A percentile compares a stretch with the other conserved stretches of the same genome.
These are phyloP conservation scores for Leptopilina clavipes DNA, from an alignment of 1,140 invertebrate species.

Conservation along the genomic window DNA sequence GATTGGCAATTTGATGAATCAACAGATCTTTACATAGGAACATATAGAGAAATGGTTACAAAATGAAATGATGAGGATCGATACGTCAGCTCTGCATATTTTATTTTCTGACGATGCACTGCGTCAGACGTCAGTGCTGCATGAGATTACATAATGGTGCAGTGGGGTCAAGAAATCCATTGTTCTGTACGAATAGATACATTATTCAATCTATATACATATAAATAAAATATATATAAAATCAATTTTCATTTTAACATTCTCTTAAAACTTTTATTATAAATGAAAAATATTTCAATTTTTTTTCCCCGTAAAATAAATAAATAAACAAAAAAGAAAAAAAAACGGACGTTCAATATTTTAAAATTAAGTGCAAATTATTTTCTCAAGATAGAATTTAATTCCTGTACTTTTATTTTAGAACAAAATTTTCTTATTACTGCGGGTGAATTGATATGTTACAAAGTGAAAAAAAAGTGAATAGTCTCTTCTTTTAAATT, in stretches of 20 bases:
- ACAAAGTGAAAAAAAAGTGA: too few species aligned
- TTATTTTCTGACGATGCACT: constrained; percentile 37
- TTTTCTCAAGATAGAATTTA: too few species aligned
- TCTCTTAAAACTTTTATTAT: too few species aligned
- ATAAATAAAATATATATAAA: background rate
- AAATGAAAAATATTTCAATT: too few species aligned
- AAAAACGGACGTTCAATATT: too few species aligned
- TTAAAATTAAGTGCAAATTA: too few species aligned
- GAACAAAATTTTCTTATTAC: too few species aligned
- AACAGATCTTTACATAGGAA: constrained; percentile 4
- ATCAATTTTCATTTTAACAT: background rate
- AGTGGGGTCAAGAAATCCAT: constrained; percentile 25
- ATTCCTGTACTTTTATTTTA: too few species aligned
- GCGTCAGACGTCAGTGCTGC: constrained; percentile 39
- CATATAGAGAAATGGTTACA: background rate
- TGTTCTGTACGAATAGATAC: constrained; percentile 23
- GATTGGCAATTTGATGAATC: constrained; percentile 36
- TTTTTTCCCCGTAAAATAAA: too few species aligned
- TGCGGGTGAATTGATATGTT: too few species aligned
- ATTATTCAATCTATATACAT: background rate
- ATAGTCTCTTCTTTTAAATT: too few species aligned
- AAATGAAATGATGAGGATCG: constrained; percentile 36
- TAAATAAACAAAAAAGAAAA: too few species aligned
- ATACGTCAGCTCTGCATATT: constrained; percentile 41
- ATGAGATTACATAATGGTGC: background rate